A percentile compares a stretch with the other conserved stretches of the same genome.
These are phyloP conservation scores for Phortica magna DNA, from an alignment of 2,888 invertebrate species.

Conservation along the genomic window DNA sequence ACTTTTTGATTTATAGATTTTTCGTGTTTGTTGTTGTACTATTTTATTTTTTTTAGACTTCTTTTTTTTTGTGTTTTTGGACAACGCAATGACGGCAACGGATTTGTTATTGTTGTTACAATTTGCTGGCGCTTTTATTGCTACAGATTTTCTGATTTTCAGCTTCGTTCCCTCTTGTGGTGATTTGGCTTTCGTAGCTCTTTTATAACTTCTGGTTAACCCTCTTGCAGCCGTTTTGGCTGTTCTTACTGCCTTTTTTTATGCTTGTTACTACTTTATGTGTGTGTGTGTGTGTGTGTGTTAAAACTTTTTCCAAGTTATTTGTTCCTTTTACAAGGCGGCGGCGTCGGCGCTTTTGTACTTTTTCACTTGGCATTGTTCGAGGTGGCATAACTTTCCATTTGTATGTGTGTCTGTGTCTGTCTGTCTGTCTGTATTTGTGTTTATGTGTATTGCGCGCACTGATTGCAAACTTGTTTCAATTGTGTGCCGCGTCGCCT, in stretches of 20 bases:
- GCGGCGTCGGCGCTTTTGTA: background rate
- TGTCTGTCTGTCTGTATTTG: no score
- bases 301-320: conserved; percentile 54
- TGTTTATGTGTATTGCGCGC: conserved; percentile 42
- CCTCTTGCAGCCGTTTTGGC: conserved; percentile 24
- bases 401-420: no score
- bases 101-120: background rate
- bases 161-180: conserved; percentile 4
- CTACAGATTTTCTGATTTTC: conserved; percentile 47
- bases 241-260: background rate
- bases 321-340: conserved; percentile 23
- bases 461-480: conserved; percentile 70
- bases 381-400: background rate
- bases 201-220: background rate
- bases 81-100: background rate
- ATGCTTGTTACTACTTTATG: conserved; percentile 3
- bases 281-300: conserved; percentile 35
- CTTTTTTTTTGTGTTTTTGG: background rate
- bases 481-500: conserved; percentile 54
- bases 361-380: conserved; percentile 11
- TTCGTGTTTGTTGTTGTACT: conserved; percentile 20
- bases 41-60: background rate
- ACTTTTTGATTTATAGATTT: conserved; percentile 66
- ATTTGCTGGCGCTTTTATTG: conserved; percentile 23
- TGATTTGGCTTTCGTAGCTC: conserved; percentile 19